Evolutionary conservation across 2,113 vertebrate genomes (phyloP).

Genomic region (Centropus unirufus): DNA sequence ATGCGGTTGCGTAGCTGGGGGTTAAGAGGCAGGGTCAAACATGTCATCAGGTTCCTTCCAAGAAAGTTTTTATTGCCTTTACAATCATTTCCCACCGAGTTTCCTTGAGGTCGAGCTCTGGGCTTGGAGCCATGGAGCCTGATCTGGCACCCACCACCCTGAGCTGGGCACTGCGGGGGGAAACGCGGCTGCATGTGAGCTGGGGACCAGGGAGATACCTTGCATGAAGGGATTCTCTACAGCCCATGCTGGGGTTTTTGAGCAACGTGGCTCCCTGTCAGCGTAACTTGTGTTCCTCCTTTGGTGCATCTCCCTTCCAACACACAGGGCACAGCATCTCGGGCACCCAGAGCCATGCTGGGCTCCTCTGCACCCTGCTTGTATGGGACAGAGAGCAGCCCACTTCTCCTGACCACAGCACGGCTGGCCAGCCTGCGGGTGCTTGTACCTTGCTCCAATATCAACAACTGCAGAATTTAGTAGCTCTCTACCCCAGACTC

Average conservation of each 20-base stretch:
- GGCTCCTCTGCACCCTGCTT: not conserved
- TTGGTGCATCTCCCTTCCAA: not conserved
- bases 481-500: not conserved
- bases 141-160: not conserved
- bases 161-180: not conserved
- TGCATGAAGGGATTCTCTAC: not conserved
- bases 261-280: not conserved
- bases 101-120: not conserved
- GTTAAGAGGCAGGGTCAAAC: not conserved
- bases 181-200: rapidly evolving
- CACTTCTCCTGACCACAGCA: rapidly evolving
- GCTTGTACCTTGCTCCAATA: rapidly evolving
- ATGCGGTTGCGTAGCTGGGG: not conserved
- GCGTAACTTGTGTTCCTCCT: too few relatives aligned
- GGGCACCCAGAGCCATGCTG: rapidly evolving
- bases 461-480: not conserved
- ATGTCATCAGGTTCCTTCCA: not conserved
- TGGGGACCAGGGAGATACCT: rapidly evolving
- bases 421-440: not conserved
- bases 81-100: not conserved
- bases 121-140: not conserved
- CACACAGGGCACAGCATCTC: not conserved
- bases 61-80: not conserved
- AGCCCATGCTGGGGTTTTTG: rapidly evolving
- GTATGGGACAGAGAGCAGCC: not conserved